Evolutionary conservation across 2,888 invertebrate genomes (phyloP).

Genomic region (Leucoma salicis): DNA sequence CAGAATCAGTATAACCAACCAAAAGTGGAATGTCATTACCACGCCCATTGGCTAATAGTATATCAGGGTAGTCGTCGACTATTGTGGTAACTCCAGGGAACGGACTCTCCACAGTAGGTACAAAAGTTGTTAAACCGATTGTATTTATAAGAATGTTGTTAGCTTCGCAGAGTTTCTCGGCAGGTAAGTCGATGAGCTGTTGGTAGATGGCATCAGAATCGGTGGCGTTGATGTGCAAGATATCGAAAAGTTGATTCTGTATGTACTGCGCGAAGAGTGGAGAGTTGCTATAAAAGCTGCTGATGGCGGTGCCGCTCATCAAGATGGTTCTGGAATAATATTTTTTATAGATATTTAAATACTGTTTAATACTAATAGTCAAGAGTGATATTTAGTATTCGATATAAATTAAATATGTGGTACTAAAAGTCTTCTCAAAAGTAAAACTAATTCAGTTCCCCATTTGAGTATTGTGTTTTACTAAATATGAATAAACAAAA

Average conservation of each 20-base stretch:
- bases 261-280: conserved; percentile 49
- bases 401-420: neutral
- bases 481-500: neutral
- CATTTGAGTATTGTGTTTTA: neutral
- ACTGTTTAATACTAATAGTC: no score
- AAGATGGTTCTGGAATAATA: conserved; percentile 54
- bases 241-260: conserved; percentile 45
- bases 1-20: conserved; percentile 58
- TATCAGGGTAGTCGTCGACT: conserved; percentile 59
- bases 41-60: conserved; percentile 47
- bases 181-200: conserved; percentile 48
- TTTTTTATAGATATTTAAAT: no score
- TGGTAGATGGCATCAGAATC: conserved; percentile 52
- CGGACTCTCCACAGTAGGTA: conserved; percentile 58
- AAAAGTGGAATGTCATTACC: conserved; percentile 59
- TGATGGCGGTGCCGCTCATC: conserved; percentile 61
- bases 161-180: conserved; percentile 52
- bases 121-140: conserved; percentile 53
- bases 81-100: conserved; percentile 55
- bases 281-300: conserved; percentile 52
- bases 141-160: conserved; percentile 47
- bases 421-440: neutral
- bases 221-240: conserved; percentile 67
- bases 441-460: neutral
- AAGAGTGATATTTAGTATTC: neutral